A percentile compares a stretch with the other conserved stretches of the same genome.
These are phyloP conservation scores for Typhlichthys eigenmanni DNA, from an alignment of 2,797 vertebrate species.

Conservation along the genomic window DNA sequence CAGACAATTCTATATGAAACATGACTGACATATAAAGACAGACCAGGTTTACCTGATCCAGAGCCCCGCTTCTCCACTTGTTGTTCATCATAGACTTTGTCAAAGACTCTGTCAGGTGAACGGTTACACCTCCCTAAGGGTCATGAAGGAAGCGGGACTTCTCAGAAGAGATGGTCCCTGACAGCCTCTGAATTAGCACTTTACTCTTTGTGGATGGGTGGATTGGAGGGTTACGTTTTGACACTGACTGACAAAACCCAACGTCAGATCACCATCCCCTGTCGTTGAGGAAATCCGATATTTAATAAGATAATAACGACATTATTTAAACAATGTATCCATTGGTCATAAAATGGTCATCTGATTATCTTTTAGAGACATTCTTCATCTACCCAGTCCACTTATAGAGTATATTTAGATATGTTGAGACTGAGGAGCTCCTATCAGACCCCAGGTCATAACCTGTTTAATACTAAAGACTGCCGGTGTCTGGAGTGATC, in stretches of 20 bases:
- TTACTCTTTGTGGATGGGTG: slow-evolving; percentile 17
- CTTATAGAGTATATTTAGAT: slow-evolving; percentile 14
- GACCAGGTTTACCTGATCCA: slow-evolving; percentile 17
- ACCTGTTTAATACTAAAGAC: slow-evolving; percentile 26
- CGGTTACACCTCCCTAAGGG: slow-evolving; percentile 91
- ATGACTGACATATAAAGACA: slow-evolving; percentile 40
- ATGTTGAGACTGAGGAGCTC: slow-evolving; percentile 9
- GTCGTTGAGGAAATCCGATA: background rate
- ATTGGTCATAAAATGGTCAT: too few relatives aligned
- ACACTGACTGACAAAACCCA: slow-evolving; percentile 22
- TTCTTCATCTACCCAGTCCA: background rate
- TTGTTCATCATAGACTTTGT: slow-evolving; percentile 37
- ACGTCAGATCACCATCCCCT: background rate
- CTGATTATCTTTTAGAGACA: background rate
- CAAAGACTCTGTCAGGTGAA: slow-evolving; percentile 80
- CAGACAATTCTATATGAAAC: slow-evolving; percentile 71
- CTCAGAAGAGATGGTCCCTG: slow-evolving; percentile 86
- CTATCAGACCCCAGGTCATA: slow-evolving; percentile 17
- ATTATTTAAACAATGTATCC: background rate
- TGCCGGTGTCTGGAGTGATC: slow-evolving; percentile 10
- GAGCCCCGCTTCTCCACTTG: slow-evolving; percentile 13
- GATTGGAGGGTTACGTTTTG: slow-evolving; percentile 2
- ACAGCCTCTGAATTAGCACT: slow-evolving; percentile 68
- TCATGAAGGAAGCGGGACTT: slow-evolving; percentile 86
- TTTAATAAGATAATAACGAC: background rate